These are phyloP conservation scores for Drosophila fuyamai DNA, from an alignment of 1,140 invertebrate species.

Conservation along the genomic window DNA sequence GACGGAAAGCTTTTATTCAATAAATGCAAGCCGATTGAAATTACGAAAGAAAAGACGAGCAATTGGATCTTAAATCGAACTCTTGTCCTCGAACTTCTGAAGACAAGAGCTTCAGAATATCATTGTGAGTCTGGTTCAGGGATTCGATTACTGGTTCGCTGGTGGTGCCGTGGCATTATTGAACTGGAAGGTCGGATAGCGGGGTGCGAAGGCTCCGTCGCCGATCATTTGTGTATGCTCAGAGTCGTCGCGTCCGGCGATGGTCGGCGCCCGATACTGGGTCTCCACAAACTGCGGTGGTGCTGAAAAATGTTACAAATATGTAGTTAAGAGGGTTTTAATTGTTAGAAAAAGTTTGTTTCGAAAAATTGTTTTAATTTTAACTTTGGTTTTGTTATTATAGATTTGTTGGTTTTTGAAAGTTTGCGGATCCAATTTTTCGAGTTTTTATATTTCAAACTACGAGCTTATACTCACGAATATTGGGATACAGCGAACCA, in stretches of 20 bases:
- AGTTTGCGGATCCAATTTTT: too few species aligned
- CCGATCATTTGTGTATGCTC: constrained; percentile 85
- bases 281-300: constrained; percentile 86
- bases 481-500: constrained; percentile 84
- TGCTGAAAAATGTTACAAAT: constrained; percentile 69
- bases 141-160: constrained; percentile 46
- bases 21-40: constrained; percentile 46
- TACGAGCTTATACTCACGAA: constrained; percentile 81
- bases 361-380: too few species aligned
- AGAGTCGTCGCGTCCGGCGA: constrained; percentile 85
- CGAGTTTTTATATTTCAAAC: too few species aligned
- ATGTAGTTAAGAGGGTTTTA: neutral
- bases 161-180: constrained; percentile 73
- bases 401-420: too few species aligned
- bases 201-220: constrained; percentile 85
- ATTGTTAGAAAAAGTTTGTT: too few species aligned
- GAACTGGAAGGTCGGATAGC: constrained; percentile 86
- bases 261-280: constrained; percentile 83
- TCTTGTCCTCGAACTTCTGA: neutral
- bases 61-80: neutral
- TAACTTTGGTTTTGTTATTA: too few species aligned
- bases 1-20: constrained; percentile 48
- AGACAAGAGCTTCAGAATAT: constrained; percentile 18
- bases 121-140: constrained; percentile 5
- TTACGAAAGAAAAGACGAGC: constrained; percentile 1